Percentiles rank a stretch among this genome's conserved stretches.
phyloP scores from a whole-genome alignment of 2,113 vertebrate genomes.

The Sinocyclocheilus anshuiensis region DNA sequence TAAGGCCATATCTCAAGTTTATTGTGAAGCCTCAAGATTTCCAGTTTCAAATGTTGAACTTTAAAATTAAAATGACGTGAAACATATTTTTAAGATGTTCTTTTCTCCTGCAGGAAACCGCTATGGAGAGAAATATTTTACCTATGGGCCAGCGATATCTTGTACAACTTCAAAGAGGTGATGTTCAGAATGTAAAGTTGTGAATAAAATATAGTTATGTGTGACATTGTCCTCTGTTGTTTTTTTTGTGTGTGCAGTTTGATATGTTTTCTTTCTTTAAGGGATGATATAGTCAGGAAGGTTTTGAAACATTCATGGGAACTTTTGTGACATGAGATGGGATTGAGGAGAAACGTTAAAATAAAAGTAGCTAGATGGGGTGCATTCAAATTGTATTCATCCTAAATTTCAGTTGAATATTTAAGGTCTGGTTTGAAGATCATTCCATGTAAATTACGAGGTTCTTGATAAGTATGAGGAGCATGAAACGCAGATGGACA shows the following conservation, averaged over 20 bases:
- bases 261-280: neutral
- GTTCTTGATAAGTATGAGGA: neutral
- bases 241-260: slow-evolving; percentile 1
- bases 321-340: neutral
- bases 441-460: neutral
- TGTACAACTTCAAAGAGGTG: slow-evolving; percentile 49
- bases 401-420: neutral
- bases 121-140: slow-evolving; percentile 47
- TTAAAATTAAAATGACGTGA: neutral
- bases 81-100: neutral
- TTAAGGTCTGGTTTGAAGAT: neutral
- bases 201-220: slow-evolving; percentile 23
- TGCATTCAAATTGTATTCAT: neutral
- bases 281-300: neutral
- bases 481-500: neutral
- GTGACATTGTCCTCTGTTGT: slow-evolving; percentile 12
- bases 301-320: neutral
- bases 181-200: slow-evolving; percentile 40
- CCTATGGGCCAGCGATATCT: slow-evolving; percentile 47
- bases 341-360: neutral
- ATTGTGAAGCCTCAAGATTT: neutral
- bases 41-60: neutral
- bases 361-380: neutral
- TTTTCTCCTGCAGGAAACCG: slow-evolving; percentile 40
- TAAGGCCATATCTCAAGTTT: neutral